Evolutionary conservation across 2,888 invertebrate genomes (phyloP), one percentile per base, ranked within the genome.

Genomic region (Parthenolecanium corni): DNA sequence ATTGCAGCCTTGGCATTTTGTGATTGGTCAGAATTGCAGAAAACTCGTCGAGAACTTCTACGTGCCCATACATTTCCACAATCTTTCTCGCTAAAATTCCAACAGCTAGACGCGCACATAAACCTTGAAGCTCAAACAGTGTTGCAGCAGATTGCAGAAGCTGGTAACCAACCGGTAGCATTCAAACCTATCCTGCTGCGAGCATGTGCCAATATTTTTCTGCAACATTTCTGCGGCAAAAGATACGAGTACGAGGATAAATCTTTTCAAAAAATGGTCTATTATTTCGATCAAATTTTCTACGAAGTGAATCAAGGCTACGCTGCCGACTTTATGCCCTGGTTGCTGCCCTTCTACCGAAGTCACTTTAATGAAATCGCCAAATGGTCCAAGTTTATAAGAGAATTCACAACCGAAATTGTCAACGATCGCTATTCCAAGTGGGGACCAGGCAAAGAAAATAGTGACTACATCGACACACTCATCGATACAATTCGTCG

Each of bases 281-380:
- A 73, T 21, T 77, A 78, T 67, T 83, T 81, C 69, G 83, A 83
- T 69, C 77, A 77, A 42, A 77, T 84, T 51, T 84, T 84, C 71
- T 81, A 77, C 72, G 82, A 83, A 70, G 80, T 84, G 6, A 83
- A 83, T 71, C 81, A 82, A 71, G 82, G 82, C 1, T 82, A 82
- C 70, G 79, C 80, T 0, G 80, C 81, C 0, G 83, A 84, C 69
- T 83, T 83, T 67, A 72, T 83, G 53, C 83, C 83, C 0, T 78
- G 79, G 69, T 69, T 83, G n/a, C 71, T 79, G 70, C 79, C 79
- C 0, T 71, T 82, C 1, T 79, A 80, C 67, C 69, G 70, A 6
- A 70, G 73, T 1, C 78, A 80, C 66, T 71, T 82, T 68, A 71
- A 73, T 1, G 72, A 76, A 36, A 76, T 82, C 72, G 74, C 74